Conservation (phyloP, 2,888 invertebrate genomes). For the Macaria liturata region DNA sequence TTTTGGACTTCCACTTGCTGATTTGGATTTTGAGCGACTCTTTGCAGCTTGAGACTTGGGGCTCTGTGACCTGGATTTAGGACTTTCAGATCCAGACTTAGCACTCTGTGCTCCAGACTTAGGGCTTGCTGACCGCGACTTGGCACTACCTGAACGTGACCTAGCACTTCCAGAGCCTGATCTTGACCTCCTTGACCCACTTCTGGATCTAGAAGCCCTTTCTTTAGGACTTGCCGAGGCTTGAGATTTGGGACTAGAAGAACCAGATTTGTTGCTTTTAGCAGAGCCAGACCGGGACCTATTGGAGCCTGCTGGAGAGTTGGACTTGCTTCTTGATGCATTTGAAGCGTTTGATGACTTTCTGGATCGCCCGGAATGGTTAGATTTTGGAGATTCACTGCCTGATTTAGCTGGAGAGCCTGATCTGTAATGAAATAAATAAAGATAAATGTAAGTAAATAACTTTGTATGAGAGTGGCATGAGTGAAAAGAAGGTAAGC, state of each 20-base stretch:
- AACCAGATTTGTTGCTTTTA: slow-evolving; percentile 74
- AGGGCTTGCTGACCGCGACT: slow-evolving; percentile 59
- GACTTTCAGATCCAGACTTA: slow-evolving; percentile 58
- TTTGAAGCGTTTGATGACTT: slow-evolving; percentile 67
- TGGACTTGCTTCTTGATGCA: slow-evolving; percentile 72
- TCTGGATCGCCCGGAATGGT: slow-evolving; percentile 57
- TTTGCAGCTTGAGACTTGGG: slow-evolving; percentile 65
- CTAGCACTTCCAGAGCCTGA: slow-evolving; percentile 58
- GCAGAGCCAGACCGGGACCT: slow-evolving; percentile 73
- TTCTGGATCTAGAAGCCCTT: slow-evolving; percentile 64
- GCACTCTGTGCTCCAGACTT: slow-evolving; percentile 60
- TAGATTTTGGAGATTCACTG: slow-evolving; percentile 74
- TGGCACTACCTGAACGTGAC: slow-evolving; percentile 56
- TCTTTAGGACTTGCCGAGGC: slow-evolving; percentile 66
- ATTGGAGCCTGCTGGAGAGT: slow-evolving; percentile 68
- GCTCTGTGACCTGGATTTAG: slow-evolving; percentile 54
- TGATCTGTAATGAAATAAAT: slow-evolving; percentile 54
- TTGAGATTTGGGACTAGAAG: slow-evolving; percentile 70
- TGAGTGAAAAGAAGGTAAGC: no score
- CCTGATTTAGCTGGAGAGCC: slow-evolving; percentile 68
- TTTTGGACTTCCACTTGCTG: slow-evolving; percentile 30
- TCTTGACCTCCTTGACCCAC: slow-evolving; percentile 61
- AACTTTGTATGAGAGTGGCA: no score
- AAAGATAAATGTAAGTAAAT: not conserved
- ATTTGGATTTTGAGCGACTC: slow-evolving; percentile 30